Conservation (phyloP, 92 coral and sea anemone genomes). For the Epizoanthus illoricatus region DNA sequence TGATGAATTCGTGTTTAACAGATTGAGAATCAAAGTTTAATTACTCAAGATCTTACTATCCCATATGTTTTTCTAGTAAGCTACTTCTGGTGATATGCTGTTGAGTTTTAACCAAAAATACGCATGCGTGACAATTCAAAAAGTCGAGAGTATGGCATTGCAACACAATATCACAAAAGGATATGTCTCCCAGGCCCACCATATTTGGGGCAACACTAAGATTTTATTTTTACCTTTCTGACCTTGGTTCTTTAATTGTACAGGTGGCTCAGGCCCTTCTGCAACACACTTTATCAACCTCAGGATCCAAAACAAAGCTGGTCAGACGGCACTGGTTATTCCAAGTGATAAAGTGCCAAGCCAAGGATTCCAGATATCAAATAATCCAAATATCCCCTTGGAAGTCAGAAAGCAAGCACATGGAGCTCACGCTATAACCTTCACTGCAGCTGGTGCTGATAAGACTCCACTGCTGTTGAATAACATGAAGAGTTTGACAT, state of each 20-base stretch:
- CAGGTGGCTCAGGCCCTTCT: constrained; percentile 65
- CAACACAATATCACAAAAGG: no score
- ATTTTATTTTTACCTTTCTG: background rate
- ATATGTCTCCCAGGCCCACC: no score
- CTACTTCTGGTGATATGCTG: no score
- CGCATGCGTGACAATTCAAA: no score
- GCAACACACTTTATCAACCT: constrained; percentile 53
- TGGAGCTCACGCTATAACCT: constrained; percentile 53
- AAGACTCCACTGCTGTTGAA: constrained; percentile 65
- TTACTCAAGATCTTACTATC: no score
- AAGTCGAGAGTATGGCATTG: no score
- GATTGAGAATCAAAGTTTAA: no score
- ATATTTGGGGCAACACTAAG: background rate
- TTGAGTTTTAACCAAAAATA: no score
- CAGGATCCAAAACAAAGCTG: constrained; percentile 58
- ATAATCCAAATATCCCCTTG: constrained; percentile 28
- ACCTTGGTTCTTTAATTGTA: background rate
- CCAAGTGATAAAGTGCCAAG: constrained; percentile 53
- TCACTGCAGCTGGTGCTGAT: constrained; percentile 62
- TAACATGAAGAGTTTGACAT: constrained; percentile 59
- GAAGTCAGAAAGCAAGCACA: constrained; percentile 55
- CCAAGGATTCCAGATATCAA: constrained; percentile 59
- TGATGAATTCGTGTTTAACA: no score
- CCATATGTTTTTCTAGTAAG: no score
- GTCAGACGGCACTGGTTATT: constrained; percentile 46